A percentile compares a stretch with the other conserved stretches of the same genome.
These are phyloP conservation scores for Halocaridina rubra DNA, from an alignment of 2,888 invertebrate genomes.

Conservation along the genomic window DNA sequence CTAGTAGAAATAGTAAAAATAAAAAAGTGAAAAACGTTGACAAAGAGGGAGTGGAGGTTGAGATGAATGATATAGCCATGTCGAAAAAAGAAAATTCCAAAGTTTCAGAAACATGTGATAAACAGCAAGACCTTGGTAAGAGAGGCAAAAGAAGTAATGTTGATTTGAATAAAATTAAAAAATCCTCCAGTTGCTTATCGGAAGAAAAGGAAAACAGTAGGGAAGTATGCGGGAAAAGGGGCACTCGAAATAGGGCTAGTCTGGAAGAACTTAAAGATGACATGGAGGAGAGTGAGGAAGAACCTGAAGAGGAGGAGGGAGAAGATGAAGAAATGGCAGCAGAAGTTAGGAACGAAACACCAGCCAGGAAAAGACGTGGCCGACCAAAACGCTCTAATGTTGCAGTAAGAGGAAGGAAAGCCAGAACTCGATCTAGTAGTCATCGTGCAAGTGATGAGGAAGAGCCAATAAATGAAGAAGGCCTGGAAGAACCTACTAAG, in stretches of 20 bases:
- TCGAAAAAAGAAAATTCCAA: background rate
- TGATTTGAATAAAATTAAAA: background rate
- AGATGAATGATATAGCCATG: background rate
- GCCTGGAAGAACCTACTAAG: background rate
- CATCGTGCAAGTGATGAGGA: constrained; percentile 7
- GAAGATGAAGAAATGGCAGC: constrained; percentile 62
- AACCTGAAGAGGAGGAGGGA: constrained; percentile 14
- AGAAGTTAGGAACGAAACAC: constrained; percentile 20
- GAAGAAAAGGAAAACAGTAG: background rate
- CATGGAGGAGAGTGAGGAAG: constrained; percentile 42
- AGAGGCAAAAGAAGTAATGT: background rate
- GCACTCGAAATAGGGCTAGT: background rate
- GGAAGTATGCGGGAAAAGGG: background rate
- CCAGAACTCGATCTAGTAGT: background rate
- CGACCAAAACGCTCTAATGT: background rate
- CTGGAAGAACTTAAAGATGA: constrained; percentile 16
- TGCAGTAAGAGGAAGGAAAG: background rate
- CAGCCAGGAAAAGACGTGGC: constrained; percentile 60
- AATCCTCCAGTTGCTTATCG: background rate
- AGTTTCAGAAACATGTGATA: background rate
- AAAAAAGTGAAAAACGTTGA: background rate
- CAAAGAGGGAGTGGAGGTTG: background rate
- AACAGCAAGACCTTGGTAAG: no score
- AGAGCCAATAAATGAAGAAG: background rate
- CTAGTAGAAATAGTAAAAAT: constrained; percentile 21